These are phyloP conservation scores for Vipera ursinii DNA, from an alignment of 2,797 vertebrate species.

Conservation along the genomic window DNA sequence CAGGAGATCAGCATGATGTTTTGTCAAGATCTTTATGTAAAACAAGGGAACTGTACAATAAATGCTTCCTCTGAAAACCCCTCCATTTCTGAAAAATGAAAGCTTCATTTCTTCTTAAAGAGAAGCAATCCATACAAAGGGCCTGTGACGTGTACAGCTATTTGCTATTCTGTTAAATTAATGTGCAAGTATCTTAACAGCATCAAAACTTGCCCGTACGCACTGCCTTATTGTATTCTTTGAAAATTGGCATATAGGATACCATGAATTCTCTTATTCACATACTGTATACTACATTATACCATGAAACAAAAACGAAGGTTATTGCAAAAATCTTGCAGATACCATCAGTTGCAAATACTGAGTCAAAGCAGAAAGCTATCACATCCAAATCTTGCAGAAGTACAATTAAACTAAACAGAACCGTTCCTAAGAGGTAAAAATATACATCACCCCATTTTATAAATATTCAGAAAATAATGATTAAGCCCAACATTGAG, in stretches of 20 bases:
- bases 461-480: not conserved
- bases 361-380: not conserved
- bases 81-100: not conserved
- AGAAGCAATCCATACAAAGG: not conserved
- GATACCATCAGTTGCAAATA: not conserved
- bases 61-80: not conserved
- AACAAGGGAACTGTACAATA: not conserved
- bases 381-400: not conserved
- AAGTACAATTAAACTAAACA: not conserved
- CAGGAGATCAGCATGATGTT: not conserved
- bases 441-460: not conserved
- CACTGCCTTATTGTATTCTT: not conserved
- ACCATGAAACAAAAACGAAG: not conserved
- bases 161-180: not conserved
- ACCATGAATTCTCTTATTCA: too few species aligned
- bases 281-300: not conserved
- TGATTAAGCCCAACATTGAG: not conserved
- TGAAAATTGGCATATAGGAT: not conserved
- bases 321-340: not conserved
- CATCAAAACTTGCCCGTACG: not conserved
- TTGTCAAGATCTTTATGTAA: not conserved
- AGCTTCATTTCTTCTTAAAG: not conserved
- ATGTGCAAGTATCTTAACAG: not conserved
- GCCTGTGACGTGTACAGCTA: not conserved
- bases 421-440: not conserved